phyloP scores from a whole-genome alignment of 2,888 invertebrate species.

The Stenchaetothrips biformis region DNA sequence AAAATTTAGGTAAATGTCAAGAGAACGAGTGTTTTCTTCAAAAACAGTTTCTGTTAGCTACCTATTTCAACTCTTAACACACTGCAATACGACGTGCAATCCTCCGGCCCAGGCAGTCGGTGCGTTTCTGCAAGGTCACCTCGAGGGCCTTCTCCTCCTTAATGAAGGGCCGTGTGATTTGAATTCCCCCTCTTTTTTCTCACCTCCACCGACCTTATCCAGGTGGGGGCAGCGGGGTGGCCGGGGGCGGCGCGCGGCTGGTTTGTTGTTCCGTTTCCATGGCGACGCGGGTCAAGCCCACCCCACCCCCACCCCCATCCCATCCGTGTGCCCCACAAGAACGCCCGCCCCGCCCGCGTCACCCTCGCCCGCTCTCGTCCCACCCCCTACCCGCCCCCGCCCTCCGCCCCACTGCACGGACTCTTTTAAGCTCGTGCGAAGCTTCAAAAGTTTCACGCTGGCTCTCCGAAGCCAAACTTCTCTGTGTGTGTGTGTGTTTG shows the following conservation, averaged over 20 bases:
- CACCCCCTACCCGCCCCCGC: background rate
- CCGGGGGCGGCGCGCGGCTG: background rate
- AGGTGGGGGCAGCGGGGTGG: no score
- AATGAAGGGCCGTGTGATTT: no score
- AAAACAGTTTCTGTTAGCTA: no score
- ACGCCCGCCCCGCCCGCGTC: background rate
- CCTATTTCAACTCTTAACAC: no score
- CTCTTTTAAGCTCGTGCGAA: background rate
- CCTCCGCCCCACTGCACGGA: background rate
- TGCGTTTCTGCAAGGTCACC: no score
- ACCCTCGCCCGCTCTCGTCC: background rate
- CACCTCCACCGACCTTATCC: background rate
- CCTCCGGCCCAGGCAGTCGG: no score
- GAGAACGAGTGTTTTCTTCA: no score
- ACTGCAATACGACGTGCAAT: no score
- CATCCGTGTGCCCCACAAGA: background rate
- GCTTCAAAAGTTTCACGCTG: conserved; percentile 15
- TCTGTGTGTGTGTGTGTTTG: background rate
- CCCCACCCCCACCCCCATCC: background rate
- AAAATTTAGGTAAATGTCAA: no score
- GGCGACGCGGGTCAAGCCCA: background rate
- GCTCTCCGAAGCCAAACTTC: background rate
- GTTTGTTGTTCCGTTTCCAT: conserved; percentile 3
- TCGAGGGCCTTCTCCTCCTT: no score
- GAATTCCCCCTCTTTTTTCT: background rate